Evolutionary conservation across 1,140 invertebrate genomes (phyloP), one percentile per base, ranked within the genome.

Genomic region (Aethina tumida): DNA sequence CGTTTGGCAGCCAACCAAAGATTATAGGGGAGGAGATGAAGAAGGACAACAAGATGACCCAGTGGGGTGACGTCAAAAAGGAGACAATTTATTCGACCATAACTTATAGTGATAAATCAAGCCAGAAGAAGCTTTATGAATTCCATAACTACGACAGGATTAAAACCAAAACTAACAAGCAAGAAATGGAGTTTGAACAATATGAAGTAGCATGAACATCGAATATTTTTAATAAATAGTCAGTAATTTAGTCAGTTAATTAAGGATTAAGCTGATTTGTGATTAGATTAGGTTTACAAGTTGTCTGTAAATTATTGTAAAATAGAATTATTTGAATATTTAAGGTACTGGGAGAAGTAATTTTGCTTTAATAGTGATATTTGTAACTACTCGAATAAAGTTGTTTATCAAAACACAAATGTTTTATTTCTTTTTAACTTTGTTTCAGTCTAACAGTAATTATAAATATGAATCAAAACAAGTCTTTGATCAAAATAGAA

Each of bases 151-250:
- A 55, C 24, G 47, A 58, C 3, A 47, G 54, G 26, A 13, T 48
- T 1, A 49, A 43, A 18, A 28, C 26, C 4, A 54, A 42, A 35
- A 43, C 63, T 3, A 70, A 69, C 32, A 79, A 79, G 50, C 77
- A 78, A 5, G 82, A 85, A 45, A 86, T 86, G 73, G 80, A 84
- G 50, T 86, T 86, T 41, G 82, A 86, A 60, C 77, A 81, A 41
- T 86, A 84, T 44, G 80, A 85, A 64, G 74, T 86, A 18, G 57
- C 56, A 27, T 48, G 36, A 41, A 43, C 35, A 33, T 39, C n/a
- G n/a, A n/a, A n/a, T n/a, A n/a, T n/a, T n/a, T n/a, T n/a, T n/a
- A n/a, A n/a, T n/a, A n/a, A n/a, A n/a, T n/a, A n/a, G 16, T 16
- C 29, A 15, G 16, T 9, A 31, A 4, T 31, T 31, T 26, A 26